These are phyloP conservation scores for Catharus bicknelli DNA, from an alignment of 2,113 vertebrate genomes.

Conservation along the genomic window DNA sequence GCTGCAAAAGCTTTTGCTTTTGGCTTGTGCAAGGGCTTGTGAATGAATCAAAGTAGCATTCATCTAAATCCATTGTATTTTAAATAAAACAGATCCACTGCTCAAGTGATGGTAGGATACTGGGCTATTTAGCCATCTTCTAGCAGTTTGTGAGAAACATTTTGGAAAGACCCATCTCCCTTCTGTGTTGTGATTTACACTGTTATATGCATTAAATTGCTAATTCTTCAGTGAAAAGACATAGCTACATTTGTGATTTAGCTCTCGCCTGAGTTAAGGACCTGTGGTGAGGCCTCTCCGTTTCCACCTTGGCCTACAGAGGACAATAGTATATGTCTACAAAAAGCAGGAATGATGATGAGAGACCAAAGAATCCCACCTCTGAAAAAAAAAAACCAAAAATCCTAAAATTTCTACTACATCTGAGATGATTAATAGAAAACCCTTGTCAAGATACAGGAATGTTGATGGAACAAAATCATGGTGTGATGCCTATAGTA, in stretches of 20 bases:
- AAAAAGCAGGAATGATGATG: not conserved
- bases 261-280: not conserved
- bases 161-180: not conserved
- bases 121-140: not conserved
- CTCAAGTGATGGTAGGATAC: not conserved
- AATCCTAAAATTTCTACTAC: not conserved
- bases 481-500: rapidly evolving
- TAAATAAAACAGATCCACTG: not conserved
- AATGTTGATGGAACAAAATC: not conserved
- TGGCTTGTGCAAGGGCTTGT: not conserved
- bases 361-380: not conserved
- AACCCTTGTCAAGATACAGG: not conserved
- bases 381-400: not conserved
- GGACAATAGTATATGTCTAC: not conserved
- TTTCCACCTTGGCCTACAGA: not conserved
- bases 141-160: not conserved
- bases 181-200: not conserved
- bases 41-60: not conserved
- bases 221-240: not conserved
- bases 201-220: not conserved
- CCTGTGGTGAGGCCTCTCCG: not conserved
- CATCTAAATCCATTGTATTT: not conserved
- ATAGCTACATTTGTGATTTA: not conserved
- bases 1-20: not conserved
- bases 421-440: not conserved